Percentiles rank a stretch among this genome's conserved stretches.
Conservation (phyloP, 2,888 invertebrate genomes). For the Mimas tiliae region DNA sequence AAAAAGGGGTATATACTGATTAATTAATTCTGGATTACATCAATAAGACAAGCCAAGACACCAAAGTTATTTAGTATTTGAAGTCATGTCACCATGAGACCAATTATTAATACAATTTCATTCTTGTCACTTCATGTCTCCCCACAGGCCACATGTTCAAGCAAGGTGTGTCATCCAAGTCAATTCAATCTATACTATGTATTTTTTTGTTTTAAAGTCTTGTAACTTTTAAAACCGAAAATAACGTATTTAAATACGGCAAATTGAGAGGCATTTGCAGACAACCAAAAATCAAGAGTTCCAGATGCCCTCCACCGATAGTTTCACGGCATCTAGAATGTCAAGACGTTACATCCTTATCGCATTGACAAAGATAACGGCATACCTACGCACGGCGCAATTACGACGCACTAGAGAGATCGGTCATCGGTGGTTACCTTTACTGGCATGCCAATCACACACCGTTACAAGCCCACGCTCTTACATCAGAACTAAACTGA, state of each 20-base stretch:
- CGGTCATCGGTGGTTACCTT: conserved; percentile 55
- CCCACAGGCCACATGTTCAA: conserved; percentile 10
- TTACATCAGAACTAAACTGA: conserved; percentile 30
- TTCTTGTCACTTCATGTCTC: not conserved
- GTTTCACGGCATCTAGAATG: conserved; percentile 10
- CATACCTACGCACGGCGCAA: conserved; percentile 74
- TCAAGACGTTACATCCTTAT: conserved; percentile 42
- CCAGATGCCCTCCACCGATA: not conserved
- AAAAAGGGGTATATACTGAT: too few relatives aligned
- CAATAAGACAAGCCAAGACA: not conserved
- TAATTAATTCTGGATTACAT: too few relatives aligned
- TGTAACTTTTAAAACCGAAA: not conserved
- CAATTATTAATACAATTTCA: not conserved
- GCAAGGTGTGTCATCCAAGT: conserved; percentile 19
- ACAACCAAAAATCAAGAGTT: not conserved
- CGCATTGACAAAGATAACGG: conserved; percentile 77
- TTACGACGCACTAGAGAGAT: conserved; percentile 76
- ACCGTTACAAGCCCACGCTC: conserved; percentile 46
- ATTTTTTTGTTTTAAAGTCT: not conserved
- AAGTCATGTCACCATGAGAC: not conserved
- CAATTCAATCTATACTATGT: not conserved
- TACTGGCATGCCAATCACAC: conserved; percentile 45
- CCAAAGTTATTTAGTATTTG: not conserved
- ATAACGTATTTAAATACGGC: not conserved
- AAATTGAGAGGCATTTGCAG: not conserved